Percentiles rank a stretch among this genome's conserved stretches.
phyloP scores from a whole-genome alignment of 2,888 invertebrate species.

The Gymnosoma rotundatum region DNA sequence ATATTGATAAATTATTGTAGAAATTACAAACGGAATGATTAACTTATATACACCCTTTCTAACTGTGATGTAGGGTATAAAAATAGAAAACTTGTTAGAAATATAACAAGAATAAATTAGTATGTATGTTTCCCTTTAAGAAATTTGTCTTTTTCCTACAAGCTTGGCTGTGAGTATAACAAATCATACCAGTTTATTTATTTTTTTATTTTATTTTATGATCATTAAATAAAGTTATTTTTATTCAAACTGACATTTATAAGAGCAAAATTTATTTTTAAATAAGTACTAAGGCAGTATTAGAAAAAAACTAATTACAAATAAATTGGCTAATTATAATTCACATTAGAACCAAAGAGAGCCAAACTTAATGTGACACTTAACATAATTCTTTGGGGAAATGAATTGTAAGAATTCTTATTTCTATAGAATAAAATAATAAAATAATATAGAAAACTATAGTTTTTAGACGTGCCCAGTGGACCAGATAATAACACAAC shows the following conservation, averaged over 20 bases:
- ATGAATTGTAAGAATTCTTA: slow-evolving; percentile 12
- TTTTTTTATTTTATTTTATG: slow-evolving; percentile 33
- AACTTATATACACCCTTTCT: too few species aligned
- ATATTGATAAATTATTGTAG: too few species aligned
- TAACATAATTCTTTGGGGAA: neutral
- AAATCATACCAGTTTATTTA: slow-evolving; percentile 21
- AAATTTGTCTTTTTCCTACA: slow-evolving; percentile 6
- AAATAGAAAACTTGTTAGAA: slow-evolving; percentile 53
- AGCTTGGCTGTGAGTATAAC: neutral
- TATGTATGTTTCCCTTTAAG: slow-evolving; percentile 32
- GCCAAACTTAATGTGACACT: neutral
- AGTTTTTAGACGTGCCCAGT: too few species aligned
- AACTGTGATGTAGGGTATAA: neutral
- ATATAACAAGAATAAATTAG: slow-evolving; percentile 19
- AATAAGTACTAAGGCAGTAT: slow-evolving; percentile 66
- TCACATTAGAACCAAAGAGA: neutral
- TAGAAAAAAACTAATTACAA: slow-evolving; percentile 37
- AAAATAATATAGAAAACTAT: neutral
- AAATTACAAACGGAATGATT: too few species aligned
- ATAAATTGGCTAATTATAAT: slow-evolving; percentile 9
- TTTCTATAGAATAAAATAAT: neutral
- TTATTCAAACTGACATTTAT: slow-evolving; percentile 76
- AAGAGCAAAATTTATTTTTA: slow-evolving; percentile 73
- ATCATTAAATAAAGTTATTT: slow-evolving; percentile 77
- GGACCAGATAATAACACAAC: too few species aligned